Percentiles rank a stretch among this genome's conserved stretches.
These are phyloP conservation scores for Chaenodraco wilsoni DNA, from an alignment of 2,797 vertebrate genomes.

Conservation along the genomic window DNA sequence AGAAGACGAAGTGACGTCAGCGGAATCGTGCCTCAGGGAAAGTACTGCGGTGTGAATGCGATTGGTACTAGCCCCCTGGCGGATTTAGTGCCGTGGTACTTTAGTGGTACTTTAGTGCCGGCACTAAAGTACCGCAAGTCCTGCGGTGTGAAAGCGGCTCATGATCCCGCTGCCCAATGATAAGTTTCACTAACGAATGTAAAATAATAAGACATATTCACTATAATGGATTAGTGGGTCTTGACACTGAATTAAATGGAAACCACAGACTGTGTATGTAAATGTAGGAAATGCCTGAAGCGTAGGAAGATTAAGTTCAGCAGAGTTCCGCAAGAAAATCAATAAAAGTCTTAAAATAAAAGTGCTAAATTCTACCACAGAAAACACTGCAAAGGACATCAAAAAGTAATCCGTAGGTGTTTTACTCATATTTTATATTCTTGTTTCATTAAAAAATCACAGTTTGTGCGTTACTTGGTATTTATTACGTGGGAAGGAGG, in stretches of 20 bases:
- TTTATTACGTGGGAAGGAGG: too few species aligned
- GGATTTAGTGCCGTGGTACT: too few species aligned
- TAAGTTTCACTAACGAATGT: background rate
- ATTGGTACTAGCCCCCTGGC: too few species aligned
- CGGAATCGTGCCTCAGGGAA: too few species aligned
- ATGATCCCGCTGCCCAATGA: background rate
- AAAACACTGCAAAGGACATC: background rate
- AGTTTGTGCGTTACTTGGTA: too few species aligned
- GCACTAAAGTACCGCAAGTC: too few species aligned
- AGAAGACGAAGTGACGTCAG: too few species aligned
- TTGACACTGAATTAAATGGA: conserved; percentile 9
- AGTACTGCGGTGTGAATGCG: too few species aligned
- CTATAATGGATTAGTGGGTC: background rate
- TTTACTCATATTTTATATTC: background rate
- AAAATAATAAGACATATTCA: background rate
- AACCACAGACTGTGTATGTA: background rate
- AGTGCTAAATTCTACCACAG: background rate
- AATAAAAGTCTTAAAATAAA: background rate
- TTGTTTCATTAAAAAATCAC: too few species aligned
- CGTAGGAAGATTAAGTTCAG: background rate
- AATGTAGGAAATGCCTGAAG: too few species aligned
- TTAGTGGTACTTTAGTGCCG: too few species aligned
- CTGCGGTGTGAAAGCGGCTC: too few species aligned
- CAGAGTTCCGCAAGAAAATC: background rate
- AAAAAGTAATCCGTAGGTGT: background rate